Base-by-base conservation (phyloP, 2,113 vertebrate species). In the Thalassarche chlororhynchos region DNA sequence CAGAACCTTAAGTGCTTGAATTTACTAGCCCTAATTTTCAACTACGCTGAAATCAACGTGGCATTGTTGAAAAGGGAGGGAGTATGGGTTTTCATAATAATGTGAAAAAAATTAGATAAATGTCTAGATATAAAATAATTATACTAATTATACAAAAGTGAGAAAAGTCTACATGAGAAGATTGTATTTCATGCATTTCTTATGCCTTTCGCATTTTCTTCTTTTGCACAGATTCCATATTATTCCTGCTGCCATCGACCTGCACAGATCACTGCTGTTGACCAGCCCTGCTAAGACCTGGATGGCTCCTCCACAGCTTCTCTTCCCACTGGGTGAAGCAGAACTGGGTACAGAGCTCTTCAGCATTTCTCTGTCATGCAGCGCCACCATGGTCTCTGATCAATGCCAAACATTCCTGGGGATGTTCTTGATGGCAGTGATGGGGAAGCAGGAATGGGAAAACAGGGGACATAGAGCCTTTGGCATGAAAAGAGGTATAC, bases 381-480 rank as follows among this genome's bases (percentile, higher is more conserved):
- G 40, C 52, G 51, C 29, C 17, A 6, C 51, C 46, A 44, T 0
- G 0, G 42, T 12, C n/a, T 62, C 75, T 71, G 61, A 66, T 46
- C 70, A 68, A 18, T 32, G 46, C 28, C n/a, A 82, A 58, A 42
- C 34, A 11, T 34, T 80, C 23, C 76, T n/a, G 32, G 36, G 29
- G 26, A 64, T 47, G 62, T 26, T 65, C 71, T 71, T 20, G 42
- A 68, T 34, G 62, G 84, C 65, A 68, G 36, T 40, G 70, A 42
- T 31, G 14, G 72, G 44, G 42, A 69, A 76, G n/a, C 9, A 81
- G 36, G 38, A 71, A 60, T 5, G 17, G 52, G 14, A 79, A 52
- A 69, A 61, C 6, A 52, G 29, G 52, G 14, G 10, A 32, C 12
- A 34, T 6, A 32, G 10, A 26, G 26, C 46, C 80, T 75, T 58